phyloP scores from a whole-genome alignment of 2,113 vertebrate species.

The Chlamydotis undulata region DNA sequence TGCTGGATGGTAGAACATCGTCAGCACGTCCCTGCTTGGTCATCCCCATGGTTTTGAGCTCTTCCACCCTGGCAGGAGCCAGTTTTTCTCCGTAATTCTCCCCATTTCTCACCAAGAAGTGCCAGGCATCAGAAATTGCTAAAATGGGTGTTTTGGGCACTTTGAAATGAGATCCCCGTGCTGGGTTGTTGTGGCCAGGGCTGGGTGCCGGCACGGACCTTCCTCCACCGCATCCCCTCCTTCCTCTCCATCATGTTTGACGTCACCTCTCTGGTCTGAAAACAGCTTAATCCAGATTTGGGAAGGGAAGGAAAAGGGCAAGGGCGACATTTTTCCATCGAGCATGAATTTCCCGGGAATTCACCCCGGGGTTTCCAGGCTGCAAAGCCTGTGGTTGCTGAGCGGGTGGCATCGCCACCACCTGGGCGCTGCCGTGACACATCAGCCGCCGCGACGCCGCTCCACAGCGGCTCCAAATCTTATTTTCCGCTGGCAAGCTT shows the following conservation, averaged over 20 bases:
- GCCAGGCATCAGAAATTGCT: not conserved
- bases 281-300: not conserved
- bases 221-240: not conserved
- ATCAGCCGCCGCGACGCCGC: not conserved
- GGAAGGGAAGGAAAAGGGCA: not conserved
- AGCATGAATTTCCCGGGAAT: not conserved
- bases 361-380: not conserved
- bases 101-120: not conserved
- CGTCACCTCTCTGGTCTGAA: not conserved
- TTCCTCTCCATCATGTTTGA: not conserved
- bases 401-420: fast-evolving
- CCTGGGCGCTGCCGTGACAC: not conserved
- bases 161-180: not conserved
- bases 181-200: not conserved
- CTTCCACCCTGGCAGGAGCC: not conserved
- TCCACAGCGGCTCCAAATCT: not conserved
- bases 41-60: not conserved
- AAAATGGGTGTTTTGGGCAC: not conserved
- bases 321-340: not conserved
- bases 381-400: not conserved
- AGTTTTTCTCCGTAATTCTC: not conserved
- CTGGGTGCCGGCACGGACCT: not conserved
- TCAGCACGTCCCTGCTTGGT: not conserved
- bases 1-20: not conserved
- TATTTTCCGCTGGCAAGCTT: not conserved